Evolutionary conservation across 2,113 vertebrate species (phyloP).

Genomic region (Psammodynastes pulverulentus): DNA sequence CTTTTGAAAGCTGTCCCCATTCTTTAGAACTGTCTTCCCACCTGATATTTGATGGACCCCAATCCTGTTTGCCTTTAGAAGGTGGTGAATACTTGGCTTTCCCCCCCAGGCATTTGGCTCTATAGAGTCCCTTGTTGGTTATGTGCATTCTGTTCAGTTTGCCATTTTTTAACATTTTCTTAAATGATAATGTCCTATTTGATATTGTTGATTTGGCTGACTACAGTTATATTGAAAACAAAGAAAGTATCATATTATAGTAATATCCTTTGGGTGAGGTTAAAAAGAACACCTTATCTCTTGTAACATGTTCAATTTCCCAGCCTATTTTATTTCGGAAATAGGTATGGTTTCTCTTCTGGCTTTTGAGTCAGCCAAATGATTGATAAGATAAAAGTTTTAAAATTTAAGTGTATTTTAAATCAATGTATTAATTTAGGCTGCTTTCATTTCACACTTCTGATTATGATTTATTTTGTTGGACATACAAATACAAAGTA

Average conservation of each 20-base stretch:
- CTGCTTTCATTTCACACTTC: neutral
- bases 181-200: neutral
- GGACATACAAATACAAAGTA: neutral
- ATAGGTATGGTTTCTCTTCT: too few species aligned
- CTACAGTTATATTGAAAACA: neutral
- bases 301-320: neutral
- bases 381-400: neutral
- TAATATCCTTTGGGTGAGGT: neutral
- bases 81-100: neutral
- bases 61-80: neutral
- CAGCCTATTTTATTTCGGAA: neutral
- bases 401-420: neutral
- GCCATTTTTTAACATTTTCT: neutral
- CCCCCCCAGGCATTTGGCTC: neutral
- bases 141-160: neutral
- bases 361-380: neutral
- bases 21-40: neutral
- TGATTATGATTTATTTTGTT: neutral
- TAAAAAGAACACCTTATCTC: neutral
- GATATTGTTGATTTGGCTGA: neutral
- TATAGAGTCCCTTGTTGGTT: neutral
- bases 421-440: neutral
- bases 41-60: neutral
- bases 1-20: neutral
- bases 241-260: neutral